Evolutionary conservation across 1,140 invertebrate genomes (phyloP).

Genomic region (Scaptomyza hsui): DNA sequence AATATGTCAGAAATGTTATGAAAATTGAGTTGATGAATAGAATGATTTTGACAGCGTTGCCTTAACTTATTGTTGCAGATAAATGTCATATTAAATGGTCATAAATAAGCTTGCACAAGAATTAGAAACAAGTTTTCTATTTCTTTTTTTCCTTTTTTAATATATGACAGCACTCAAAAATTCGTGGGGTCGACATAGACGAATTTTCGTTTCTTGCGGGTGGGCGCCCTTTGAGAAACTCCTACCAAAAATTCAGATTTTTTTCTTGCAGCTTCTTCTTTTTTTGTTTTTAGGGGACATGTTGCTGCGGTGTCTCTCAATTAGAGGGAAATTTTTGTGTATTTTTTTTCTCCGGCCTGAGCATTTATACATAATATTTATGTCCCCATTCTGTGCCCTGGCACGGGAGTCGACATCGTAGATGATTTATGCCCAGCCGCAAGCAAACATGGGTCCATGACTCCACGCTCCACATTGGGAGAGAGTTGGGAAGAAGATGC

Average conservation of each 20-base stretch:
- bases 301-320: conserved; percentile 66
- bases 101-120: conserved; percentile 56
- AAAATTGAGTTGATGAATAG: conserved; percentile 34
- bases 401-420: conserved; percentile 42
- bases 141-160: conserved; percentile 3
- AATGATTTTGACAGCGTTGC: conserved; percentile 50
- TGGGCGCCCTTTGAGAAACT: conserved; percentile 49
- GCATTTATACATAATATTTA: conserved; percentile 39
- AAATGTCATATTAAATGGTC: conserved; percentile 65
- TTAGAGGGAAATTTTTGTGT: conserved; percentile 61
- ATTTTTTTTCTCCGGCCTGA: too few relatives aligned
- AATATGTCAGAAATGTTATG: conserved; percentile 58
- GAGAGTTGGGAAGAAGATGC: conserved; percentile 30
- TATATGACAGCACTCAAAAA: conserved; percentile 57
- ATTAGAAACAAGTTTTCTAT: conserved; percentile 51
- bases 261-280: conserved; percentile 19
- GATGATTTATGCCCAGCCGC: conserved; percentile 75
- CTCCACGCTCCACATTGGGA: neutral
- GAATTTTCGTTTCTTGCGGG: conserved; percentile 45
- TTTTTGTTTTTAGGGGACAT: conserved; percentile 32
- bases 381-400: conserved; percentile 29
- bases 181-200: conserved; percentile 41
- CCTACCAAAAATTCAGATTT: conserved; percentile 32
- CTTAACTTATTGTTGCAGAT: conserved; percentile 59
- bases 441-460: conserved; percentile 61